A percentile compares a stretch with the other conserved stretches of the same genome.
Evolutionary conservation across 2,888 invertebrate genomes (phyloP).

Genomic region (Drosophila rubida): DNA sequence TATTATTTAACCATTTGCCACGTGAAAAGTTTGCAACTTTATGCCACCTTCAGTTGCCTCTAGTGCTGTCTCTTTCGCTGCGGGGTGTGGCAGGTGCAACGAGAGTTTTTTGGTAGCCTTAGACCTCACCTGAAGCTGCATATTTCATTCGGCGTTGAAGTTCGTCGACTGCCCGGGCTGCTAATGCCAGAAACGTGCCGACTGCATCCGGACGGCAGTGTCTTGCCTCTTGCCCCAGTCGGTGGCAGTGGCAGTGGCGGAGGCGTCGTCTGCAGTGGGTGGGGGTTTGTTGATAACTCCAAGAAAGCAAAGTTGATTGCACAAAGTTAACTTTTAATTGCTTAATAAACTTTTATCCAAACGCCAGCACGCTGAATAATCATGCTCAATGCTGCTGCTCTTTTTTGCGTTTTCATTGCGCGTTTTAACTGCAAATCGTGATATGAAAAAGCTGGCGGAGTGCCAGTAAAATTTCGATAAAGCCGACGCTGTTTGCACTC

Average conservation of each 20-base stretch:
- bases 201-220: constrained; percentile 15
- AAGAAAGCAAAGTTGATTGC: constrained; percentile 1
- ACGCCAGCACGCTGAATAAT: background rate
- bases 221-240: background rate
- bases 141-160: constrained; percentile 62
- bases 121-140: constrained; percentile 72
- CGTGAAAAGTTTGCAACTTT: constrained; percentile 50
- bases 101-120: constrained; percentile 34
- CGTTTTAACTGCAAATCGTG: background rate
- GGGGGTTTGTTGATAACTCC: background rate
- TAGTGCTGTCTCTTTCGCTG: background rate
- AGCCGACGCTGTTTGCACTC: background rate
- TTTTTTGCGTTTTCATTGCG: background rate
- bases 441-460: no score
- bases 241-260: background rate
- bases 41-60: background rate
- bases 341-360: constrained; percentile 10
- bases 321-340: constrained; percentile 17
- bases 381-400: background rate
- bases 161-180: constrained; percentile 46
- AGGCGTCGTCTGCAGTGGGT: background rate
- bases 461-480: background rate
- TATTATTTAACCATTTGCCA: constrained; percentile 63
- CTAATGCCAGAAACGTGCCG: constrained; percentile 79
- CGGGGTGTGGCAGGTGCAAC: constrained; percentile 55